Evolutionary conservation across 2,797 vertebrate genomes (phyloP).

Genomic region (Catostomus latipinnis): DNA sequence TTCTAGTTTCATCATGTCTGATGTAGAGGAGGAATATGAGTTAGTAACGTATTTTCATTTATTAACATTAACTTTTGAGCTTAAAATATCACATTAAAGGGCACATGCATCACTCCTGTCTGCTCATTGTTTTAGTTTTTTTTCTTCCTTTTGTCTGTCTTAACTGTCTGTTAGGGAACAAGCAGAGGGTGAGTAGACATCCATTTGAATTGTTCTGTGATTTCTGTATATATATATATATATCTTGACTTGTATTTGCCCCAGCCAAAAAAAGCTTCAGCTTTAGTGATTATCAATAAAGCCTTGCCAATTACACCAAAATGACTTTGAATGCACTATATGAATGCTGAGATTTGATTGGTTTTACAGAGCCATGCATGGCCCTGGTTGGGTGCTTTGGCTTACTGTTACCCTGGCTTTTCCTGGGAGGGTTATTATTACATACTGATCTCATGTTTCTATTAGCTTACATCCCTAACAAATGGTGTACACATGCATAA

Average conservation of each 20-base stretch:
- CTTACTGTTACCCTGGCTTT: slow-evolving; percentile 17
- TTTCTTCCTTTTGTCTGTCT: not conserved
- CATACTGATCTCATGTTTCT: slow-evolving; percentile 33
- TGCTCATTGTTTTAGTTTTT: not conserved
- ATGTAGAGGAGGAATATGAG: slow-evolving; percentile 67
- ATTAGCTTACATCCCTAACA: not conserved
- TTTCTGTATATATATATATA: too few relatives aligned
- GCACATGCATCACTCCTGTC: not conserved
- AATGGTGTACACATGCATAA: slow-evolving; percentile 15
- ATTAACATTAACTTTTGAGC: not conserved
- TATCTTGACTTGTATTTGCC: not conserved
- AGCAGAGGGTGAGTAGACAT: slow-evolving; percentile 67
- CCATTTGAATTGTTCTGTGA: not conserved
- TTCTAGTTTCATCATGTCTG: slow-evolving; percentile 60
- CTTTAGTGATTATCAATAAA: slow-evolving; percentile 20
- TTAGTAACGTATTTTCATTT: slow-evolving; percentile 49
- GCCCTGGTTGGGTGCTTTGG: not conserved
- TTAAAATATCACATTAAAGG: not conserved
- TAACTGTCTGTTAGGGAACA: slow-evolving; percentile 66
- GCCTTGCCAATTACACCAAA: not conserved
- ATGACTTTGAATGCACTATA: too few relatives aligned
- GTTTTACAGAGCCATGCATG: not conserved
- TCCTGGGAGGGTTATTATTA: slow-evolving; percentile 46
- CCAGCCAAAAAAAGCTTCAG: not conserved
- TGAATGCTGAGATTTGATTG: not conserved